Base-by-base conservation (phyloP, 2,888 invertebrate species). In the Heliconius aoede region DNA sequence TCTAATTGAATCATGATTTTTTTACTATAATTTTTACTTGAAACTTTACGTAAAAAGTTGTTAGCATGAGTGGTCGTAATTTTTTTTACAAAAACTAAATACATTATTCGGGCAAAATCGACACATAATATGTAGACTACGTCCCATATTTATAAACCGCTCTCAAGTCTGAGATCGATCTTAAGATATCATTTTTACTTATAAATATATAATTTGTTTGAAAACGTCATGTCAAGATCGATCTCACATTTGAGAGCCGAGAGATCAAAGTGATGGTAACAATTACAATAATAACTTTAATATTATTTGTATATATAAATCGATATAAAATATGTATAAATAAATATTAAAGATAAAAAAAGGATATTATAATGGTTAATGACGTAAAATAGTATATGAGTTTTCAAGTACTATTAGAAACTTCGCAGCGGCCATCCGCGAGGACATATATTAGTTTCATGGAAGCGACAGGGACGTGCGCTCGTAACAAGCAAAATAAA, bases 401-500 rank as follows among this genome's bases (percentile, higher is more conserved):
- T 55, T 77, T 72, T 72, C 51, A 72, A 60, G 24, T 72, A 60
- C 62, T 28, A 72, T 46, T 40, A 72, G 61, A 72, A 72, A 72
- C 62, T 62, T 62, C 64, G 15, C 36, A 65, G 36, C 72, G 40
- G 24, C 74, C 65, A 72, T 79, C 79, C 74, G 73, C 64, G 74
- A 77, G 64, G 77, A 74, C 73, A 77, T 75, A 79, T 69, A 79
- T 79, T 86, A 89, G 88, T 89, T 90, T 87, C 86, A 86, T 87
- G 86, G 85, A 84, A 86, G 85, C 85, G 87, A 86, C 86, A 86
- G 84, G 85, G 85, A 86, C 86, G 83, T 83, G 84, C 82, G 87
- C 84, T 86, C 87, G 92, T 91, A 91, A 91, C 90, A 92, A 90
- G 90, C 91, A 88, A 90, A 90, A 93, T 93, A 93, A 93, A 93